Conservation (phyloP, 2,113 vertebrate species). For the Calypte anna region DNA sequence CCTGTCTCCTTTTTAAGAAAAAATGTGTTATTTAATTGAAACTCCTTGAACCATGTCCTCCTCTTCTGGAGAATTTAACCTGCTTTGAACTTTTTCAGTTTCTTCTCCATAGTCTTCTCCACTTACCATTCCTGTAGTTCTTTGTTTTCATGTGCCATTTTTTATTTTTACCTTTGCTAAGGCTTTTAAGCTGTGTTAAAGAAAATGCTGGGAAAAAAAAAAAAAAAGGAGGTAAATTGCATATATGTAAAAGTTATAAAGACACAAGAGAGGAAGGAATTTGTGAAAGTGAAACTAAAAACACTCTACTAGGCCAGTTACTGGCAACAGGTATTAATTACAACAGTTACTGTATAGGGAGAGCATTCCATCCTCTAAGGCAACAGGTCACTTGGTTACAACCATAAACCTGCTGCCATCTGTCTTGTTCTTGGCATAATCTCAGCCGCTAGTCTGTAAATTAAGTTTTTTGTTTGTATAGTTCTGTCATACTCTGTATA, state of each 20-base stretch:
- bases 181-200: neutral
- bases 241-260: neutral
- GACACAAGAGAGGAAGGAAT: neutral
- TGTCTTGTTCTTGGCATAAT: neutral
- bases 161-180: neutral
- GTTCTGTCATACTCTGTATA: neutral
- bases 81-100: neutral
- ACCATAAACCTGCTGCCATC: neutral
- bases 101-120: neutral
- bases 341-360: neutral
- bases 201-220: neutral
- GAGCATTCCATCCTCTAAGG: neutral
- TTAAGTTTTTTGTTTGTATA: neutral
- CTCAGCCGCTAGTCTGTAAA: neutral
- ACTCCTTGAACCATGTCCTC: neutral
- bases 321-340: neutral
- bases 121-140: neutral
- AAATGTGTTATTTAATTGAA: neutral
- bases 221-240: too few species aligned
- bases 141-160: neutral
- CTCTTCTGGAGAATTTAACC: constrained; percentile 13
- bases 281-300: neutral
- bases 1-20: constrained; percentile 19
- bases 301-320: neutral
- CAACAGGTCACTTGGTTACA: neutral